phyloP scores from a whole-genome alignment of 2,113 vertebrate genomes.

The Oreotrochilus melanogaster region DNA sequence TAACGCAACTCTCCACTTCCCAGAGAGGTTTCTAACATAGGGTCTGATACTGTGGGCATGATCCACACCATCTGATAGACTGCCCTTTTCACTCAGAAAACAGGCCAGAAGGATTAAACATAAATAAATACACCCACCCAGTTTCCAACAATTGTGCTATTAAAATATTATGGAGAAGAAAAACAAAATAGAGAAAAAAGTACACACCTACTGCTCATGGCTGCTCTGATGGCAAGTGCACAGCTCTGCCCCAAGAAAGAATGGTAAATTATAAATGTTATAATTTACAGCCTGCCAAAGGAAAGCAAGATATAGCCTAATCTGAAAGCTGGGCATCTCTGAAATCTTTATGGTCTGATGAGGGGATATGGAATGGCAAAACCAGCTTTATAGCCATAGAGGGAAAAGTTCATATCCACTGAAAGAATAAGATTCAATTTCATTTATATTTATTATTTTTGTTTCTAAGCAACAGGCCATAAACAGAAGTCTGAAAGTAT shows the following conservation, averaged over 20 bases:
- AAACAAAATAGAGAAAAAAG: not conserved
- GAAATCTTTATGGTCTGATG: not conserved
- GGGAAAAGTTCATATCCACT: not conserved
- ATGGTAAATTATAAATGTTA: not conserved
- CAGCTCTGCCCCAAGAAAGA: not conserved
- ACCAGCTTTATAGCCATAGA: not conserved
- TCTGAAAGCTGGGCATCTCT: not conserved
- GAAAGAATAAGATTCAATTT: not conserved
- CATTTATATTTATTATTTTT: conserved; percentile 4
- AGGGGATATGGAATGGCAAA: not conserved
- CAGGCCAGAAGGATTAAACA: not conserved
- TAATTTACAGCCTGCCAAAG: not conserved
- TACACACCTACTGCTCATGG: not conserved
- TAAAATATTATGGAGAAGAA: not conserved
- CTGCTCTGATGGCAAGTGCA: not conserved
- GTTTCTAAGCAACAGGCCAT: not conserved
- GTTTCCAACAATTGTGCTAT: not conserved
- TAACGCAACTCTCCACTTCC: not conserved
- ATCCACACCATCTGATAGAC: not conserved
- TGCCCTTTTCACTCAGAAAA: not conserved
- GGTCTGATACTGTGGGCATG: fast-evolving
- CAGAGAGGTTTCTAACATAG: not conserved
- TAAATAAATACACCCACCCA: not conserved
- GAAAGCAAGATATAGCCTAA: not conserved
- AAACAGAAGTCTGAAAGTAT: not conserved